Conservation (phyloP, 1,140 invertebrate species). For the Sipha flava region DNA sequence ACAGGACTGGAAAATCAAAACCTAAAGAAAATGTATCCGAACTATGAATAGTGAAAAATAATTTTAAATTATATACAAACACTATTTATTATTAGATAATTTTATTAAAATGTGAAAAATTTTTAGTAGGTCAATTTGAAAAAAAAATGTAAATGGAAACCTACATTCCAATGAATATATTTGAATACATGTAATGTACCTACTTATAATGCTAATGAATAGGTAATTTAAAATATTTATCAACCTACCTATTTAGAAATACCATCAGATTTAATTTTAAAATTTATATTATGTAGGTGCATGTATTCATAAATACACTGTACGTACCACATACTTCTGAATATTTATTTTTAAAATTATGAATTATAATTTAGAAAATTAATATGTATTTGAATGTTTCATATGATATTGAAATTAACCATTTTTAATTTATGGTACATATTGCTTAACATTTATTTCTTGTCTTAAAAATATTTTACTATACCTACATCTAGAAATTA, state of each 20-base stretch:
- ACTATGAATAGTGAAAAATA: neutral
- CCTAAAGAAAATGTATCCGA: constrained; percentile 10
- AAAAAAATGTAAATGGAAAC: constrained; percentile 22
- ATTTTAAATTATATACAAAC: neutral
- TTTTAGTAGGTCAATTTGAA: neutral
- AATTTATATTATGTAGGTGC: neutral
- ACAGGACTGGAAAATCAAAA: constrained; percentile 20
- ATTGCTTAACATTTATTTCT: neutral
- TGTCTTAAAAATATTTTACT: constrained; percentile 17
- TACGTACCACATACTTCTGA: neutral
- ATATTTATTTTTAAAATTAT: neutral
- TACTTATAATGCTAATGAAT: neutral
- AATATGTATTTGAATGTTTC: constrained; percentile 10
- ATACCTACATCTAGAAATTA: neutral
- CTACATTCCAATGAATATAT: constrained; percentile 18
- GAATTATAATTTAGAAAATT: neutral
- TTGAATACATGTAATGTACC: constrained; percentile 13
- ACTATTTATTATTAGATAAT: constrained; percentile 5
- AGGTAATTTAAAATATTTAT: neutral
- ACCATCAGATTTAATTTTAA: neutral
- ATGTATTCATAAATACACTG: neutral
- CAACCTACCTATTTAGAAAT: neutral
- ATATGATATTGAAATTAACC: constrained; percentile 27
- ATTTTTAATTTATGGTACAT: constrained; percentile 4
- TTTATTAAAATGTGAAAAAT: neutral